Base-by-base conservation (phyloP, 2,888 invertebrate species). In the Synergus itoensis region DNA sequence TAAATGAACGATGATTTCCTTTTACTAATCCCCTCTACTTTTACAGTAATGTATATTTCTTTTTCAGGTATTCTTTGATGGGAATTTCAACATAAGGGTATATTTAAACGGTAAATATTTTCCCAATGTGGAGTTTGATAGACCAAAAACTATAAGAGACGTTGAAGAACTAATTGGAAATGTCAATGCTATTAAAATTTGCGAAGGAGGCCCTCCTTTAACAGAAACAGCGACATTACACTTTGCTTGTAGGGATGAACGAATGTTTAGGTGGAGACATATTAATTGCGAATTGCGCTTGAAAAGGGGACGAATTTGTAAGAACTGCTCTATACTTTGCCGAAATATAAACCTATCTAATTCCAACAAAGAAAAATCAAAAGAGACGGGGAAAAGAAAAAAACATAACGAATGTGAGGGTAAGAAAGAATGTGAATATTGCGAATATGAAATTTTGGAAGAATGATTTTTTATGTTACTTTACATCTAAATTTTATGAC, bases 161-260 rank as follows among this genome's bases (percentile, higher is more conserved):
- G 43, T 69, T 3, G 69, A 69, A 48, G 69, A 69, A 43, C 28
- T 69, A 1, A 16, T 69, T 3, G 16, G 28, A 16, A 21, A 69
- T 48, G 45, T 69, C 1, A 48, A 69, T 48, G 21, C 21, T 7
- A 48, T 69, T 28, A 69, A 69, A 48, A 2, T 69, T 48, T 69
- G 69, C n/a, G 69, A 69, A 36, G 69, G 69, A 9, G 69, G 69
- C n/a, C 69, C 69, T 16, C 45, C 12, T 69, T 48, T 69, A 48
- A 1, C 28, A 2, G 48, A 69, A 3, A 28, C 28, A 28, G 16
- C 4, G 28, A 45, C 14, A 21, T 48, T n/a, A 4, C 45, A 48
- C 48, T 69, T 48, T 48, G 69, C 69, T 9, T 69, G 21, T 69
- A 45, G 28, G 8, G 69, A 69, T 28, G 69, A 43, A 48, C 16